Evolutionary conservation across 2,113 vertebrate genomes (phyloP), one percentile per base, ranked within the genome.

Genomic region (Upupa epops): DNA sequence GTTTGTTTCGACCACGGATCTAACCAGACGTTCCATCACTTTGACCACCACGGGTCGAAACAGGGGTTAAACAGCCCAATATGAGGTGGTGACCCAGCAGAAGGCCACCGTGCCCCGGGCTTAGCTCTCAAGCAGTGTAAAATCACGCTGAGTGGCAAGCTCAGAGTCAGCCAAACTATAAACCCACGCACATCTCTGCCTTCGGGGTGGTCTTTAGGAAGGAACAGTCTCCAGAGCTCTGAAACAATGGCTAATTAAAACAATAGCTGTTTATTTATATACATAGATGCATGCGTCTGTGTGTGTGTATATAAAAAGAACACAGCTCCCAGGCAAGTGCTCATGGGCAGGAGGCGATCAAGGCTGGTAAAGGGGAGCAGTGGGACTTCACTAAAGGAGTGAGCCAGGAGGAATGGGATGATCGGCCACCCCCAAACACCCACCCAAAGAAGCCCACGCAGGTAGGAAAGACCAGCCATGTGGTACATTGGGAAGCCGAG

Each of bases 241-340:
- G 87, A 92, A 93, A 94, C 93, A 95, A 96, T 96, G 89, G 86
- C 52, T 94, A 88, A 82, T 92, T 93, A 90, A 95, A 96, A 94
- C 94, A 93, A 96, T 92, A 83, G 81, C 42, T 89, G 71, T 90
- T 93, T 90, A 73, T 93, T 82, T 94, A 61, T 90, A 92, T 46
- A 46, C 17, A 91, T 2, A 11, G 24, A 46, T 8, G 12, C 8
- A 2, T 32, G 45, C 0, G 0, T 3, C 1, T 21, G 25, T 83
- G 1, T 86, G 34, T 85, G 1, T 86, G 3, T 92, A 46, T 82
- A 60, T 64, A 69, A 56, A 76, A 89, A 71, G 66, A 86, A 40
- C 6, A 1, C 32, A 66, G 28, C 26, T 93, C 14, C 18, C n/a
- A 61, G 83, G 81, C 46, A 90, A 92, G 21, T 19, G 63, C 20